A percentile compares a stretch with the other conserved stretches of the same genome.
These are phyloP conservation scores for Larimichthys crocea DNA, from an alignment of 2,113 vertebrate species.

Conservation along the genomic window DNA sequence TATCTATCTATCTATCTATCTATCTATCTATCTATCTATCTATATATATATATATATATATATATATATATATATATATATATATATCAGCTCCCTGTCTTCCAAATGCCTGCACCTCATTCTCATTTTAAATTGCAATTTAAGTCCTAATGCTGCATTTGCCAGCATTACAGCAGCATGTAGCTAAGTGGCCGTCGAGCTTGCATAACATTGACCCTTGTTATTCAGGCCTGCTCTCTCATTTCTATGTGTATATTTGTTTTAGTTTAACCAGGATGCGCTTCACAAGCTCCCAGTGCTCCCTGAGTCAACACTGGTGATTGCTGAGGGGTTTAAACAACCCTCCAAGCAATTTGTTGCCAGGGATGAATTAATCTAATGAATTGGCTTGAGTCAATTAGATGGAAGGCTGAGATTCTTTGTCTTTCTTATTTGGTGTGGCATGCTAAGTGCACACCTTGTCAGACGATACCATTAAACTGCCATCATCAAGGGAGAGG, in stretches of 20 bases:
- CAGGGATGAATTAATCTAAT: conserved; percentile 74
- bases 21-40: no score
- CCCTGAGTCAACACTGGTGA: conserved; percentile 70
- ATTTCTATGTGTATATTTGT: conserved; percentile 55
- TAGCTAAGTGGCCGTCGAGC: background rate
- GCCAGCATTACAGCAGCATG: conserved; percentile 2
- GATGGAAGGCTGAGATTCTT: conserved; percentile 63
- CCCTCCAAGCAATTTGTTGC: conserved; percentile 79
- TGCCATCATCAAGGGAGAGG: conserved; percentile 45
- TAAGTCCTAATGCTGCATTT: background rate
- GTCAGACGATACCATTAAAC: conserved; percentile 65
- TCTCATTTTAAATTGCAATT: background rate
- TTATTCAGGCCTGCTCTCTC: conserved; percentile 13
- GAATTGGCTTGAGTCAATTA: conserved; percentile 79
- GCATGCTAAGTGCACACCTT: conserved; percentile 68
- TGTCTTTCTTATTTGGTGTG: conserved; percentile 60
- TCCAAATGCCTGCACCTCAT: background rate
- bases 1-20: no score
- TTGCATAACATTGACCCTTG: conserved; percentile 23
- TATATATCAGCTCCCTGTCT: background rate
- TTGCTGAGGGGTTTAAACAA: conserved; percentile 80
- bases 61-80: no score
- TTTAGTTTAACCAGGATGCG: conserved; percentile 49
- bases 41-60: no score
- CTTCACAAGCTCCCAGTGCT: conserved; percentile 37